Conservation (phyloP, 2,888 invertebrate genomes). For the Athripsodes cinereus region DNA sequence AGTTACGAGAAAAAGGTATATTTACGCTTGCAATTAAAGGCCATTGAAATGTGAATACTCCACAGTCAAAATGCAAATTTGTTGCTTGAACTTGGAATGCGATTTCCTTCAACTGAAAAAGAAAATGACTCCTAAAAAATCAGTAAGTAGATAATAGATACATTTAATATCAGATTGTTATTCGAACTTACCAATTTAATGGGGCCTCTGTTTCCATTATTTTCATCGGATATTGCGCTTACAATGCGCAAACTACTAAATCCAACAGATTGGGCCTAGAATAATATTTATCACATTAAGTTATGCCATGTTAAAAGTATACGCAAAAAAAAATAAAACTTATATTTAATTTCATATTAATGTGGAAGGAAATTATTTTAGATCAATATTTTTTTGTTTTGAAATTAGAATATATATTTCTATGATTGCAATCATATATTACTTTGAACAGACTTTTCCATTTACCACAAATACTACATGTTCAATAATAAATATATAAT, state of each 20-base stretch:
- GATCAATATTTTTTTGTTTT: no score
- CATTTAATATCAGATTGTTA: neutral
- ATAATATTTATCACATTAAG: no score
- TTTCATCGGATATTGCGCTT: neutral
- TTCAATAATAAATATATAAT: no score
- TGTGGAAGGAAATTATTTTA: no score
- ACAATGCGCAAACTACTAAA: neutral
- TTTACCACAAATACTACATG: no score
- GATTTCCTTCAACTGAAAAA: constrained; percentile 1
- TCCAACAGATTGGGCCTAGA: neutral
- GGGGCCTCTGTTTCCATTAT: neutral
- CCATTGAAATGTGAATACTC: neutral
- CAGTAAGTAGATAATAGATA: neutral
- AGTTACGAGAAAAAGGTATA: neutral
- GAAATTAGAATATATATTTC: no score
- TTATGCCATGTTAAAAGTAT: no score
- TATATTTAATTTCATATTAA: no score
- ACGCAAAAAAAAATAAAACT: no score
- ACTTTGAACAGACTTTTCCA: no score
- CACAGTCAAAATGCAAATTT: neutral
- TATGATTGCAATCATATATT: no score
- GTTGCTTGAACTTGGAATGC: neutral
- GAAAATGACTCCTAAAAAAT: neutral
- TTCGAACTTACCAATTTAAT: neutral
- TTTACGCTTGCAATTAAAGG: neutral